phyloP scores from a whole-genome alignment of 2,113 vertebrate genomes.

The Sapajus apella region DNA sequence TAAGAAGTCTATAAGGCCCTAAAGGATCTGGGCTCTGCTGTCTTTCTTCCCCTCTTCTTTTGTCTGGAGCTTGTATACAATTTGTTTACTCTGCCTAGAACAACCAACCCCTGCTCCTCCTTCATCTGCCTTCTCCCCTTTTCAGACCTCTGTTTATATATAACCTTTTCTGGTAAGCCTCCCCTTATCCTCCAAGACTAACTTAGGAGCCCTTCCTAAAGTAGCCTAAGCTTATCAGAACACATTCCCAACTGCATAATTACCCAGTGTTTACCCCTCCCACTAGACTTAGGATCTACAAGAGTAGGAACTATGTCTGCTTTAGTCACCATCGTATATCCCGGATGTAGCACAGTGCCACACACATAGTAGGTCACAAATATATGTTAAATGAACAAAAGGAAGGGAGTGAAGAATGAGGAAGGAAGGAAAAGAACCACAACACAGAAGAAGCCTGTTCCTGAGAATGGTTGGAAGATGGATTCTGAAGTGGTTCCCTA shows the following conservation, averaged over 20 bases:
- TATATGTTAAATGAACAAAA: constrained; percentile 2
- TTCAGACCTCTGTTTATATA: neutral
- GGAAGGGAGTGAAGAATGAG: neutral
- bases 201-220: neutral
- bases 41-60: neutral
- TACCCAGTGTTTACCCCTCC: neutral
- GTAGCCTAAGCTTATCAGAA: neutral
- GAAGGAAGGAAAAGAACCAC: neutral
- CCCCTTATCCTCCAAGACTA: neutral
- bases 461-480: neutral
- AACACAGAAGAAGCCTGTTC: neutral
- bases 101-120: neutral
- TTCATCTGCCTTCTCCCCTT: neutral
- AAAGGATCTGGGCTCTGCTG: neutral
- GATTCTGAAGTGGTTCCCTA: neutral
- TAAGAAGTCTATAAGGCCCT: neutral
- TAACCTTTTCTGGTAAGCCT: neutral
- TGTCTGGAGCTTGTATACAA: neutral
- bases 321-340: neutral
- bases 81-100: neutral
- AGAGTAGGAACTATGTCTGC: neutral
- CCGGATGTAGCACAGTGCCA: neutral
- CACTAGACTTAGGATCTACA: neutral
- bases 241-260: neutral
- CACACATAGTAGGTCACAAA: neutral